Conservation (phyloP, 2,797 vertebrate species). For the Spatula versicolor region DNA sequence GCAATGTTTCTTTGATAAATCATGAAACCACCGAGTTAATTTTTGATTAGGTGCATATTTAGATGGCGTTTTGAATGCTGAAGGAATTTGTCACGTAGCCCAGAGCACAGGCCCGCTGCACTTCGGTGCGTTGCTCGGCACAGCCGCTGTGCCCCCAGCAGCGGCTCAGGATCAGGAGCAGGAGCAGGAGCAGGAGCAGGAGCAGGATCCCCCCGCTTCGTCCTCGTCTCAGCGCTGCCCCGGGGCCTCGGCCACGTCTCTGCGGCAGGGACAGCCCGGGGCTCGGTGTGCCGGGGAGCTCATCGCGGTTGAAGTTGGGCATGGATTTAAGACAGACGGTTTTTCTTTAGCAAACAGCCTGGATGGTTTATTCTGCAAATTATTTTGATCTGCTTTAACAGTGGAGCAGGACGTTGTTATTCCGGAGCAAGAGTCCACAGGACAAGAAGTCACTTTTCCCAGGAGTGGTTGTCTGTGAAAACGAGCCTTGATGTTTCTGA, state of each 20-base stretch:
- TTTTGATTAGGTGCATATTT: not conserved
- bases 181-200: not conserved
- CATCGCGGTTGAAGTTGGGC: not conserved
- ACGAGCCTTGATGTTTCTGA: not conserved
- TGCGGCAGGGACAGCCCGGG: no score
- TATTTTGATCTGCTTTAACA: not conserved
- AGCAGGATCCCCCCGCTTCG: no score
- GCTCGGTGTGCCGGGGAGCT: not conserved
- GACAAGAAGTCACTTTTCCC: not conserved
- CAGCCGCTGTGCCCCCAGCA: not conserved
- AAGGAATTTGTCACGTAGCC: not conserved
- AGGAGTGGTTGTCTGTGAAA: not conserved
- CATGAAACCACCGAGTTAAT: not conserved
- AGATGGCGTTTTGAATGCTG: not conserved
- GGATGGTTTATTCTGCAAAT: not conserved
- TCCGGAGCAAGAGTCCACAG: not conserved
- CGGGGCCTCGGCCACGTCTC: no score
- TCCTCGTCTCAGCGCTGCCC: no score
- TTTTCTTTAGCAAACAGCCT: not conserved
- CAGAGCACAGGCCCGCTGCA: accelerated
- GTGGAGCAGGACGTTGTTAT: not conserved
- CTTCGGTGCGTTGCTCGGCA: not conserved
- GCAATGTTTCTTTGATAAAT: not conserved
- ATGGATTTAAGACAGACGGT: not conserved
- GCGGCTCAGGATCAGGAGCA: no score